Conservation (phyloP, 1,140 invertebrate species). For the Brachystomella parvula region DNA sequence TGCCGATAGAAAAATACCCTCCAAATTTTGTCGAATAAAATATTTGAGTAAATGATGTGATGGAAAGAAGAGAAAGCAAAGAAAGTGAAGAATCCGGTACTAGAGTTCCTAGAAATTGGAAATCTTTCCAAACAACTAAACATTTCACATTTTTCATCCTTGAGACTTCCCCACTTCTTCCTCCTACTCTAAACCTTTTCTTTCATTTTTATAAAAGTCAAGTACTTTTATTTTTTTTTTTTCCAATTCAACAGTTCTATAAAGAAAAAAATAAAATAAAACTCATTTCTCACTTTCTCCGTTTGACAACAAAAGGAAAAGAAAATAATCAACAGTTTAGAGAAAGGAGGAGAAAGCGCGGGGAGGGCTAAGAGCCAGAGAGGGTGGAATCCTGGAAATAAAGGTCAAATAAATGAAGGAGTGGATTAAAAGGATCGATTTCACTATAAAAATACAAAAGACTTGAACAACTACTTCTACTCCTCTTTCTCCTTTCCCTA, state of each 20-base stretch:
- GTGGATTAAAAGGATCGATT: too few species aligned
- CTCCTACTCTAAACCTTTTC: neutral
- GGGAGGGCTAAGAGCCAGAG: neutral
- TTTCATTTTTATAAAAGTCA: neutral
- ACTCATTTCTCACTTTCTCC: constrained; percentile 9
- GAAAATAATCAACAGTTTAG: neutral
- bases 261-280: neutral
- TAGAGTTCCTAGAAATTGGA: too few species aligned
- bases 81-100: too few species aligned
- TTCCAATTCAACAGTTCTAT: constrained; percentile 1
- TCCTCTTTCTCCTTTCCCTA: neutral
- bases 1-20: too few species aligned
- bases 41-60: too few species aligned
- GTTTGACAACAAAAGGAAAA: neutral
- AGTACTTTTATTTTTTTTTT: too few species aligned
- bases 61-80: too few species aligned
- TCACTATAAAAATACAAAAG: too few species aligned
- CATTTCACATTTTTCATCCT: neutral
- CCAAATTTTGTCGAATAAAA: neutral
- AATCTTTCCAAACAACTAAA: constrained; percentile 8
- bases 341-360: neutral
- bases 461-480: neutral
- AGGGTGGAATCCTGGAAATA: neutral
- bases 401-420: too few species aligned
- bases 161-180: neutral